Evolutionary conservation across 2,797 vertebrate genomes (phyloP), one percentile per base, ranked within the genome.

Genomic region (Sebastes baramenuke): DNA sequence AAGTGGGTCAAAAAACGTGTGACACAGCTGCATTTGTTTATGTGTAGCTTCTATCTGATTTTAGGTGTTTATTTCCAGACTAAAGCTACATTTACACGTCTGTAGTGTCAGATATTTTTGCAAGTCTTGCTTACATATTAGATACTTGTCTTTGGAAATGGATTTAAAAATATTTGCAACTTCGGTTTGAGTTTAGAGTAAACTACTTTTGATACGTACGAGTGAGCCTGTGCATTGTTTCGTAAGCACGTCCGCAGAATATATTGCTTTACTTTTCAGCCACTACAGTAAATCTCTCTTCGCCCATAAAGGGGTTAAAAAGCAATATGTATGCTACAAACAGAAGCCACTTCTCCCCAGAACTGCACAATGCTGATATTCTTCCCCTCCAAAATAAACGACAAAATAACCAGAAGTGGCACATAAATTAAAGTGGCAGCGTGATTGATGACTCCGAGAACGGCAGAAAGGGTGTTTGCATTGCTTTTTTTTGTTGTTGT

Each of bases 401-500:
- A 97, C 97, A 97, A 96, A 96, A 96, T 96, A 97, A 97, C 96
- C 97, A 98, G 97, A 97, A 97, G 97, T 96, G 96, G 96, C 95
- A 96, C 96, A 96, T 98, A 97, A 97, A 98, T 98, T 97, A 97
- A 97, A 96, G 95, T 96, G 96, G 97, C 97, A 97, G 96, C 9
- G 94, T 98, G 97, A 98, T 96, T 97, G 97, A 98, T 97, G 97
- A 95, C 94, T 92, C 87, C 87, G 82, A 94, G 93, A 96, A 95
- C 94, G 93, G 95, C 95, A 96, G 95, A 95, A 88, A 96, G 95
- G 95, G 91, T 89, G 88, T 97, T 97, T 96, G 95, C 94, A 95
- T 96, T 90, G n/a, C 91, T 42, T 96, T 96, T 94, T 96, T 49
- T 46, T 42, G 14, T 95, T 66, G 95, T 46, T 42, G 22, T 95